Conservation (phyloP, 53 echinoderm and acorn worm species). For the Holothuria scabra region DNA sequence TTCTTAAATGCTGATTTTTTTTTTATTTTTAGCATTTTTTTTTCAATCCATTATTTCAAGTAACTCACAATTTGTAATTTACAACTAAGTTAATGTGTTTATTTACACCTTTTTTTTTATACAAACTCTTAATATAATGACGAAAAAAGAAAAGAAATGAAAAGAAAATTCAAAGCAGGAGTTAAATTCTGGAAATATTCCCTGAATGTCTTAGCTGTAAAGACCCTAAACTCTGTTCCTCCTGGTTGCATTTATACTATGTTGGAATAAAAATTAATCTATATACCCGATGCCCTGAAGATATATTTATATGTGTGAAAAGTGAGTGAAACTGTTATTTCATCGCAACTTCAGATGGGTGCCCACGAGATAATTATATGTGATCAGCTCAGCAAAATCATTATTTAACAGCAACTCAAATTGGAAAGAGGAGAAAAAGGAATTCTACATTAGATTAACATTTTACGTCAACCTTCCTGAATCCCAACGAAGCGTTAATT, state of each 20-base stretch:
- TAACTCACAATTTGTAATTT: conserved; percentile 3
- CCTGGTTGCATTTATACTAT: conserved; percentile 22
- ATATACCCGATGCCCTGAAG: conserved; percentile 2
- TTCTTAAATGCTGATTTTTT: neutral
- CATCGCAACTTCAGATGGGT: too few relatives aligned
- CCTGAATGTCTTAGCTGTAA: conserved; percentile 20
- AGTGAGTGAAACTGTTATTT: too few relatives aligned
- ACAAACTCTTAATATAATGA: conserved; percentile 19
- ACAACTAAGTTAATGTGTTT: conserved; percentile 29
- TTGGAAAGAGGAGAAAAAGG: too few relatives aligned
- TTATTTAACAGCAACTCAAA: too few relatives aligned
- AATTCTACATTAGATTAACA: too few relatives aligned
- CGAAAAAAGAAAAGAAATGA: conserved; percentile 4
- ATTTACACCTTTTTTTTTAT: conserved; percentile 27
- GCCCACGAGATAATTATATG: too few relatives aligned
- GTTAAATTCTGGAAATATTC: conserved; percentile 26
- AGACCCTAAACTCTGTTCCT: conserved; percentile 9
- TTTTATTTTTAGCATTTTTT: too few relatives aligned
- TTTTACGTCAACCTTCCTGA: too few relatives aligned
- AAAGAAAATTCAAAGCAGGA: conserved; percentile 10
- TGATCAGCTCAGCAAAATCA: too few relatives aligned
- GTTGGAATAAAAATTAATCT: conserved; percentile 16
- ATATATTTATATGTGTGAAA: neutral
- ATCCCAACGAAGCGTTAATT: too few relatives aligned
- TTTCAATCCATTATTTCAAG: too few relatives aligned